phyloP scores from a whole-genome alignment of 2,113 vertebrate species.

The Nanorana parkeri region DNA sequence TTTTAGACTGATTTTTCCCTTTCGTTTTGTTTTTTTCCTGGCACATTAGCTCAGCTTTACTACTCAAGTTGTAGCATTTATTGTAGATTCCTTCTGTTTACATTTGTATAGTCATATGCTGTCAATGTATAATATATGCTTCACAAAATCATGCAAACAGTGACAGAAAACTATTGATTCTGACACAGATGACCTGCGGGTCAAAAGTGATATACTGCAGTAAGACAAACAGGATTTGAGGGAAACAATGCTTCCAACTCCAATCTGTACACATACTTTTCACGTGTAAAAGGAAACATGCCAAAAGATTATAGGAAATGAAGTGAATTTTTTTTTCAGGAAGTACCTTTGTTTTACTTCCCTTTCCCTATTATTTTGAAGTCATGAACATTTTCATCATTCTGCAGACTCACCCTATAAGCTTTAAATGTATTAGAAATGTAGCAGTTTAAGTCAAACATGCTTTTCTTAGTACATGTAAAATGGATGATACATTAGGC shows the following conservation, averaged over 20 bases:
- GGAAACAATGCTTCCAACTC: slow-evolving; percentile 38
- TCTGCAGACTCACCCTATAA: too few species aligned
- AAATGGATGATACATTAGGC: too few species aligned
- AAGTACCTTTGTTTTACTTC: slow-evolving; percentile 49
- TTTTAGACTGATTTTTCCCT: too few species aligned
- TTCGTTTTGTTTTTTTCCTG: too few species aligned
- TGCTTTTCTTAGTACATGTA: too few species aligned
- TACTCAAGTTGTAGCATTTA: too few species aligned
- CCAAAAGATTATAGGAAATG: slow-evolving; percentile 56
- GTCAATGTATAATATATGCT: too few species aligned
- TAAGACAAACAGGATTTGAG: slow-evolving; percentile 49
- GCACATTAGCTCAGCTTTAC: too few species aligned
- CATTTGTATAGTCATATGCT: too few species aligned
- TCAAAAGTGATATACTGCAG: slow-evolving; percentile 36
- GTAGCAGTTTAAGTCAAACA: too few species aligned
- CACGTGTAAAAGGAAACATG: slow-evolving; percentile 48
- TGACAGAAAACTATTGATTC: not conserved
- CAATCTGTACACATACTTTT: not conserved
- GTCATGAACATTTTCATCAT: slow-evolving; percentile 27
- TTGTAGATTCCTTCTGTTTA: too few species aligned
- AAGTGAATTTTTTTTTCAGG: slow-evolving; percentile 46
- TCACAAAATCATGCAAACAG: not conserved
- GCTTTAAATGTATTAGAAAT: too few species aligned
- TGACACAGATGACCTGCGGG: slow-evolving; percentile 18
- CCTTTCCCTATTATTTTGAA: slow-evolving; percentile 25